Evolutionary conservation across 2,113 vertebrate genomes (phyloP).

Genomic region (Aphyosemion australe): DNA sequence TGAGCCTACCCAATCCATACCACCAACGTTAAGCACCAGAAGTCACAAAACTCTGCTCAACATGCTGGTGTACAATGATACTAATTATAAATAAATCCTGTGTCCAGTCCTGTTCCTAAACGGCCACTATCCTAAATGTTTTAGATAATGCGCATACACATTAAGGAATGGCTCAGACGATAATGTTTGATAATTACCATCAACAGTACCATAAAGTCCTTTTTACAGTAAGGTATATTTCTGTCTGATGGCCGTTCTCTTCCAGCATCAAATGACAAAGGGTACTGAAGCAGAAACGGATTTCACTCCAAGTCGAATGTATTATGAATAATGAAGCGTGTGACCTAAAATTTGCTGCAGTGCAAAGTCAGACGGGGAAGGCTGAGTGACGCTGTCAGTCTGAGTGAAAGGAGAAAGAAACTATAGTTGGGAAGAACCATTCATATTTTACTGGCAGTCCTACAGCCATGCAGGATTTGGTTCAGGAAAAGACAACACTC

Average conservation of each 20-base stretch:
- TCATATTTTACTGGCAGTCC: neutral
- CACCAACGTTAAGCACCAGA: constrained; percentile 5
- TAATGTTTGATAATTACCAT: neutral
- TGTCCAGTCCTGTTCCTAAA: too few species aligned
- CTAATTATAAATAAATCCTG: too few species aligned
- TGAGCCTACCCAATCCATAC: constrained; percentile 11
- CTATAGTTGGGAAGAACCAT: neutral
- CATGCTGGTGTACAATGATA: too few species aligned
- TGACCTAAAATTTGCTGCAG: constrained; percentile 63
- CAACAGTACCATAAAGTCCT: neutral
- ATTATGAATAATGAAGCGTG: constrained; percentile 63
- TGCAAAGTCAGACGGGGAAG: constrained; percentile 35
- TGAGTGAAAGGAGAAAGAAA: constrained; percentile 7
- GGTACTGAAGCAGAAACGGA: constrained; percentile 45
- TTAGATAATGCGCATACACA: too few species aligned
- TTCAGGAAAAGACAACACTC: neutral
- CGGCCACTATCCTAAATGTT: too few species aligned
- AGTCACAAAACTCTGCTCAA: neutral
- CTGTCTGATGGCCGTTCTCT: constrained; percentile 23
- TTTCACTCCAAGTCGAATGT: constrained; percentile 51
- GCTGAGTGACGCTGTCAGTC: constrained; percentile 46
- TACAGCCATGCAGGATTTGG: neutral
- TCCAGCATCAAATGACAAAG: constrained; percentile 33
- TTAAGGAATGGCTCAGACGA: neutral
- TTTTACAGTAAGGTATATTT: neutral